phyloP scores from a whole-genome alignment of 1,140 invertebrate species.

The Chrysomallon squamiferum region DNA sequence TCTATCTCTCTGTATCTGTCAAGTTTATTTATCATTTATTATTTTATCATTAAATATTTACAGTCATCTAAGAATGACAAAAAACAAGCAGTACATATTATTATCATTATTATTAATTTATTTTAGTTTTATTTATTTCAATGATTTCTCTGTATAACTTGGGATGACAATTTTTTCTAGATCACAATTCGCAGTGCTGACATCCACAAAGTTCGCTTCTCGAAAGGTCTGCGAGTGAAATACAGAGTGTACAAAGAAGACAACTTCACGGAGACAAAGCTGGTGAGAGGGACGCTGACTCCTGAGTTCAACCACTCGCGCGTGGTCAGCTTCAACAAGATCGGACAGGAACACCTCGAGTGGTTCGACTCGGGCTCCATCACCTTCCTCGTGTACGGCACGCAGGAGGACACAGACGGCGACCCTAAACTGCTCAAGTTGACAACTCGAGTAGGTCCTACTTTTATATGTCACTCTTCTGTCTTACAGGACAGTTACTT shows the following conservation, averaged over 20 bases:
- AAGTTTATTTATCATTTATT: background rate
- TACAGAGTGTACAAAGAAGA: slow-evolving; percentile 49
- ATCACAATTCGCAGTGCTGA: slow-evolving; percentile 47
- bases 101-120: too few species aligned
- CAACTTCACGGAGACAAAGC: slow-evolving; percentile 45
- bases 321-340: slow-evolving; percentile 43
- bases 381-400: slow-evolving; percentile 59
- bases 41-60: background rate
- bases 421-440: slow-evolving; percentile 57
- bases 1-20: too few species aligned
- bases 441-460: slow-evolving; percentile 54
- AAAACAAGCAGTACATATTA: too few species aligned
- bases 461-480: background rate
- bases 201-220: slow-evolving; percentile 56
- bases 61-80: background rate
- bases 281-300: slow-evolving; percentile 49
- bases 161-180: slow-evolving; percentile 32
- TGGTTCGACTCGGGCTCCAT: slow-evolving; percentile 61
- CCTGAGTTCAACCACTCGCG: slow-evolving; percentile 59
- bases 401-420: slow-evolving; percentile 55
- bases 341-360: slow-evolving; percentile 56
- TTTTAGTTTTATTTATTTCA: too few species aligned
- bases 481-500: too few species aligned
- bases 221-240: slow-evolving; percentile 56
- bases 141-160: too few species aligned